Conservation (phyloP, 2,797 vertebrate genomes). For the Lutjanus campechanus region DNA sequence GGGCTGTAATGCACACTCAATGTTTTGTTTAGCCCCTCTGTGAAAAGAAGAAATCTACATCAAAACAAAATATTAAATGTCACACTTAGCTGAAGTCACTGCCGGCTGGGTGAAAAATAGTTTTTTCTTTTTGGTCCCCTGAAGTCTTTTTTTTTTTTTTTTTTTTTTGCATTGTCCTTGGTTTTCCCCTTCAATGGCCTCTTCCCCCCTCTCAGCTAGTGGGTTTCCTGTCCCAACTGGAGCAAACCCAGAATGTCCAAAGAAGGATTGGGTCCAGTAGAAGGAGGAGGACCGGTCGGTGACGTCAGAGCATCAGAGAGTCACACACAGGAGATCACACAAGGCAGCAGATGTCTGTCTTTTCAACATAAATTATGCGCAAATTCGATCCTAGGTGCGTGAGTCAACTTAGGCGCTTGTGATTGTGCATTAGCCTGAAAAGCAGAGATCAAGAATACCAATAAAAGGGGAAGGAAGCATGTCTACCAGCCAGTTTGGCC, state of each 20-base stretch:
- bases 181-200: conserved; percentile 73
- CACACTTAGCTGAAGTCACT: conserved; percentile 52
- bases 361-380: neutral
- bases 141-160: conserved; percentile 20
- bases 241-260: conserved; percentile 70
- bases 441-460: neutral
- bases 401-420: conserved; percentile 7
- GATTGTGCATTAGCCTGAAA: conserved; percentile 27
- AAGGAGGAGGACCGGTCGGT: conserved; percentile 44
- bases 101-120: conserved; percentile 29
- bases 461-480: neutral
- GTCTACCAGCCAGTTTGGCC: neutral
- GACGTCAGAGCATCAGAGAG: conserved; percentile 35
- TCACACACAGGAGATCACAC: conserved; percentile 12
- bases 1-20: conserved; percentile 32
- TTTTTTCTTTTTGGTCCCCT: conserved; percentile 38
- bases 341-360: conserved; percentile 18
- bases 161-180: conserved; percentile 31
- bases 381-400: neutral
- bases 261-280: conserved; percentile 69
- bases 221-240: conserved; percentile 79
- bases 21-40: conserved; percentile 35
- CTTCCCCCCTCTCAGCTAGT: conserved; percentile 67
- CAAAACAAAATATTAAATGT: conserved; percentile 59
- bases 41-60: conserved; percentile 51